Evolutionary conservation across 2,888 invertebrate species (phyloP).

Genomic region (Creontiades dilutus): DNA sequence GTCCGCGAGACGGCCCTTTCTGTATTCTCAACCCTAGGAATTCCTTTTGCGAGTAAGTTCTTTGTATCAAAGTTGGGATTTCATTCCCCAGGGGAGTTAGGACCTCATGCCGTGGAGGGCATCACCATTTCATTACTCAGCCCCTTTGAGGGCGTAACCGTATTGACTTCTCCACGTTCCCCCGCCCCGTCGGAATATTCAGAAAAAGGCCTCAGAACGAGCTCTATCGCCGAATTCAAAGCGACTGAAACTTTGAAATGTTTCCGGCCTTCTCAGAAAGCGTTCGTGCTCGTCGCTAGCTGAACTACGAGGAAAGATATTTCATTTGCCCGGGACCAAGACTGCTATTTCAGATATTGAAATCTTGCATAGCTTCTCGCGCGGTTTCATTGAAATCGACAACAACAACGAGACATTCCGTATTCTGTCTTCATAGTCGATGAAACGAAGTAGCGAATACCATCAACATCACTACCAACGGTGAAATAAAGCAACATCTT

Average conservation of each 20-base stretch:
- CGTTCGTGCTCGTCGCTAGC: not conserved
- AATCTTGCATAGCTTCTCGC: too few species aligned
- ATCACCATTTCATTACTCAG: conserved; percentile 27
- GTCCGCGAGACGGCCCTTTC: not conserved
- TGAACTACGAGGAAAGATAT: too few species aligned
- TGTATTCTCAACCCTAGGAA: not conserved
- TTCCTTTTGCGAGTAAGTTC: conserved; percentile 2
- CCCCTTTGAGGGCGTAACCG: conserved; percentile 8
- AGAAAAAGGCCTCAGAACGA: not conserved
- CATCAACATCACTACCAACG: too few species aligned
- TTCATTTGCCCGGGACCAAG: too few species aligned
- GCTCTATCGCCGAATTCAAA: not conserved
- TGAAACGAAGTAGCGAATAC: too few species aligned
- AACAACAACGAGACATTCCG: too few species aligned
- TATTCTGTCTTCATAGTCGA: too few species aligned
- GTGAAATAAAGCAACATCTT: too few species aligned
- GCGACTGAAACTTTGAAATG: conserved; percentile 11
- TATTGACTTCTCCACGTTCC: not conserved
- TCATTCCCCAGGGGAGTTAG: not conserved
- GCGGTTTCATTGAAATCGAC: too few species aligned
- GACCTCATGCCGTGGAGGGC: not conserved
- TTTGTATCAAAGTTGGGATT: conserved; percentile 4
- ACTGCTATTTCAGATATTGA: too few species aligned
- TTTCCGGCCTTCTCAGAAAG: not conserved
- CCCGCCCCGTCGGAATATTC: not conserved